Base-by-base conservation (phyloP, 2,888 invertebrate genomes). In the Halictus ligatus region DNA sequence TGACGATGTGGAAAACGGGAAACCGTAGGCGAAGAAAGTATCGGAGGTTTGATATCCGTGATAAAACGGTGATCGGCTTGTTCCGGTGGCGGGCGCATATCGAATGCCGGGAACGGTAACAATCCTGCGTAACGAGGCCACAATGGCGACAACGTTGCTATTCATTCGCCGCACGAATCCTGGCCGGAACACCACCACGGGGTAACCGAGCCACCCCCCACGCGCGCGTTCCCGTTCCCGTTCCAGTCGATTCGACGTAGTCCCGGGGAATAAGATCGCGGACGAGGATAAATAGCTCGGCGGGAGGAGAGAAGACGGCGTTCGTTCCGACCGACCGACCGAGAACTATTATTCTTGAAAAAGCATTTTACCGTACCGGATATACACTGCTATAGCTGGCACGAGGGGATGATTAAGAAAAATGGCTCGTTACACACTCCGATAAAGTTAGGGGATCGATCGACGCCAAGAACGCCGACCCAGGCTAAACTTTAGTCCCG, bases 101-200 rank as follows among this genome's bases (percentile, higher is more conserved):
- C 29, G 15, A 29, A 64, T 15, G 25, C 21, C 25, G n/a, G 48
- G 3, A 18, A 25, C 35, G 29, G 58, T 5, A 18, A 50, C 50
- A 46, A 83, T 82, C n/a, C 58, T 13, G 43, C n/a, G 50, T 40
- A 75, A 75, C 81, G 81, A 75, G 67, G 15, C 25, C 25, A 48
- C 35, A 58, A 82, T 48, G 12, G 43, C 71, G 71, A 40, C 60
- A 25, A 25, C 46, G 58, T 7, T 60, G 72, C n/a, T 67, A 43
- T 80, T 74, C 74, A 15, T 80, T 58, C 75, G 69, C 29, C 29
- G 64, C 64, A 29, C 64, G 75, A 67, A 46, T 67, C 46, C n/a
- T 1, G 48, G 25, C 7, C n/a, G 40, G 25, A 58, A 69, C 58
- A 58, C 58, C 58, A 58, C 69, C 64, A 5, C n/a, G n/a, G 75